Evolutionary conservation across 2,113 vertebrate species (phyloP), one percentile per base, ranked within the genome.

Genomic region (Tringa solitaria): DNA sequence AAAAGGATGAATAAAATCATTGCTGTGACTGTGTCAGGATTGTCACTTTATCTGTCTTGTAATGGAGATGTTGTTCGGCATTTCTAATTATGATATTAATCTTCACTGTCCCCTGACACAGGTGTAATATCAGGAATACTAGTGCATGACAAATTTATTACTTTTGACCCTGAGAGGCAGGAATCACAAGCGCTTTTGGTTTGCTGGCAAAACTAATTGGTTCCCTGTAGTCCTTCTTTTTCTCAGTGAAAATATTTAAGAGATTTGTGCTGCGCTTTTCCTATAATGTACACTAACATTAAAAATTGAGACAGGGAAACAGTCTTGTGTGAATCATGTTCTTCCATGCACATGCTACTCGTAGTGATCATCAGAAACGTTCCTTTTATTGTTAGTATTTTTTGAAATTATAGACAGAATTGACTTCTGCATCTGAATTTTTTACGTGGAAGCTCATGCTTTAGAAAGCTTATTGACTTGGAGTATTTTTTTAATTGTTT

Each of bases 11-110:
- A 94, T 59, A 84, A 56, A 94, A 48, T 69, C 6, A 4, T 16
- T 39, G 64, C 17, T 76, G 46, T 37, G 35, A 24, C 45, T 50
- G 65, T 85, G 50, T 50, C 67, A 79, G 28, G 65, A 19, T 41
- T 85, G 53, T 72, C 21, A 3, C 72, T 81, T 48, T 91, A 70
- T 93, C 84, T 89, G 39, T 74, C 85, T 96, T 88, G 37, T 67
- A 87, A 50, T 68, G 56, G 87, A 93, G 92, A 28, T 87, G 33
- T 77, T 97, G 64, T 67, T 76, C 73, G 78, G 41, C 56, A 51
- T 95, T 89, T 95, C 72, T 96, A 93, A 97, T 97, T 96, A 91
- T 8, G 46, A 53, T 94, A 97, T 96, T 98, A 95, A 97, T 97
- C 94, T 97, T 97, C 74, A 73, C 88, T 95, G 87, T 84, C 67